Evolutionary conservation across 2,113 vertebrate species (phyloP).

Genomic region (Orcinus orca): DNA sequence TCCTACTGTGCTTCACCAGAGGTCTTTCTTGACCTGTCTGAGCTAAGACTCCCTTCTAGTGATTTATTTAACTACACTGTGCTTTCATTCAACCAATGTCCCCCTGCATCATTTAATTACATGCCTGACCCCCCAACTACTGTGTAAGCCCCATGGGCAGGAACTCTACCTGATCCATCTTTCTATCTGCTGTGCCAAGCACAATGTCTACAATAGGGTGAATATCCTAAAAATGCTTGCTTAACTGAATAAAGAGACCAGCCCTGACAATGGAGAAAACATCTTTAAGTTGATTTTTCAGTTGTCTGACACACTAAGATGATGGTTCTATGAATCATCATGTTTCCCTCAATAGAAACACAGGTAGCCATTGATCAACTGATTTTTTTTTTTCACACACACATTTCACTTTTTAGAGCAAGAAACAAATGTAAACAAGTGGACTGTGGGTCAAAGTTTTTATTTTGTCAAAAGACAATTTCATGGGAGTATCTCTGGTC

Average conservation of each 20-base stretch:
- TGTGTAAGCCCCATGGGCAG: not conserved
- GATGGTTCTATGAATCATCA: not conserved
- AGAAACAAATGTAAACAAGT: not conserved
- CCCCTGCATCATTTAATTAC: not conserved
- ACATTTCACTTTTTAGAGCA: not conserved
- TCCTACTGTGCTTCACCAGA: not conserved
- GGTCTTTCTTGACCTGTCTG: not conserved
- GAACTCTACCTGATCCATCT: not conserved
- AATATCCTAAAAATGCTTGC: not conserved
- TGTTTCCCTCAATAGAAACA: not conserved
- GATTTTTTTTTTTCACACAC: not conserved
- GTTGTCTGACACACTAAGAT: not conserved
- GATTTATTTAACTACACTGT: not conserved
- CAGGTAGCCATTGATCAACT: not conserved
- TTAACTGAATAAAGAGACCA: not conserved
- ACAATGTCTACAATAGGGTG: not conserved
- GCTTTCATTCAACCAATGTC: not conserved
- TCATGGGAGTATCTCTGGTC: not conserved
- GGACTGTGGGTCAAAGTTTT: not conserved
- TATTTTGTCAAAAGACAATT: not conserved
- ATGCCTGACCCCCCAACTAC: not conserved
- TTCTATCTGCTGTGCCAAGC: no score
- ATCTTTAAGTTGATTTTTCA: not conserved
- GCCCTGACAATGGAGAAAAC: fast-evolving
- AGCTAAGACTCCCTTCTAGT: not conserved